Percentiles rank a stretch among this genome's conserved stretches.
Evolutionary conservation across 2,888 invertebrate species (phyloP).

Genomic region (Norana najaformis): DNA sequence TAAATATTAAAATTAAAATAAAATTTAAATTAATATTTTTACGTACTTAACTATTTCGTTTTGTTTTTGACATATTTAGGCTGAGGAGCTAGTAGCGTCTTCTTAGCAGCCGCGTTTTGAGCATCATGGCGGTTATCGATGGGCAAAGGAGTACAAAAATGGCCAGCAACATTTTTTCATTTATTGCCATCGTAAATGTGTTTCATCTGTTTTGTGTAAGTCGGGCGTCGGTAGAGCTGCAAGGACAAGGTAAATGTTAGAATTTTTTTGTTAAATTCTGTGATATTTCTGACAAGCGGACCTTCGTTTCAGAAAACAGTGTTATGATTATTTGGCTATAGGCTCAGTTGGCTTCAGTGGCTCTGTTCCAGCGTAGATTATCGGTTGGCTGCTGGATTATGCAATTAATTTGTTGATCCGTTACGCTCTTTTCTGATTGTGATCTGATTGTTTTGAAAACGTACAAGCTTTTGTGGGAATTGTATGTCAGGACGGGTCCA

Average conservation of each 20-base stretch:
- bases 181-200: constrained; percentile 15
- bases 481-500: background rate
- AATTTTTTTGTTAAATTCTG: background rate
- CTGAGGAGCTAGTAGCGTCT: background rate
- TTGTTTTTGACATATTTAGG: background rate
- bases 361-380: constrained; percentile 7
- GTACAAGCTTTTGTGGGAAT: background rate
- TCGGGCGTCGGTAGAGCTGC: constrained; percentile 21
- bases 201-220: constrained; percentile 17
- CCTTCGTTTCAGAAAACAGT: background rate
- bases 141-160: background rate
- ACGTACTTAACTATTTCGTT: background rate
- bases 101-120: background rate
- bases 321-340: background rate
- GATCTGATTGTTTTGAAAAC: background rate
- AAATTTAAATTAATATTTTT: background rate
- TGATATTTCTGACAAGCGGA: background rate
- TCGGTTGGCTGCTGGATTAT: background rate
- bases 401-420: background rate
- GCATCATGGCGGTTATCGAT: constrained; percentile 14
- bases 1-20: background rate
- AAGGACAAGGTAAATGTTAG: constrained; percentile 9
- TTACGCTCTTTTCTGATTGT: background rate
- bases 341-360: background rate
- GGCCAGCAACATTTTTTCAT: constrained; percentile 18